Evolutionary conservation across 2,888 invertebrate genomes (phyloP), one percentile per base, ranked within the genome.

Genomic region (Herminia tarsipennalis): DNA sequence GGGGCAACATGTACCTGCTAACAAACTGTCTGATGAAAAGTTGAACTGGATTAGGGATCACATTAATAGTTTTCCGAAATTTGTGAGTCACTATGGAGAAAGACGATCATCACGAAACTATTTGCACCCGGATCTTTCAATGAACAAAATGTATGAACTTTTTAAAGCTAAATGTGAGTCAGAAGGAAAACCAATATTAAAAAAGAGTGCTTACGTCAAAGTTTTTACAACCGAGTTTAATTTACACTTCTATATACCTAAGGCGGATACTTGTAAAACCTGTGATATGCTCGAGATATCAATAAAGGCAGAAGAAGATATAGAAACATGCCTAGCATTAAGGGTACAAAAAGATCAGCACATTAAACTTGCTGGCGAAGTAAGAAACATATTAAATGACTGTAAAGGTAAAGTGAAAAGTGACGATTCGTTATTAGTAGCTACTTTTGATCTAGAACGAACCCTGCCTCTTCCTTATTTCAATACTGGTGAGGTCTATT

Each of bases 41-140:
- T 34, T 53, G 12, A 18, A 47, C 13, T 12, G 46, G 53, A 42
- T 51, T 21, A 46, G 24, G 24, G 51, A 53, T 18, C 48, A 53
- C 33, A 53, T 53, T 44, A 48, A 53, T 48, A 42, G 46, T 33
- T 49, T 53, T 13, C 54, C 54, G 22, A 54, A 46, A 46, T 49
- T 24, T 49, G 27, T 24, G 24, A 48, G 47, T 37, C 41, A 48
- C 29, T 48, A 48, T 42, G 47, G 47, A 48, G 44, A 38, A 28
- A 44, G 40, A n/a, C 35, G 38, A 35, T 47, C 41, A 34, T 27
- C 20, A 27, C 22, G 37, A 6, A 9, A 48, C 47, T 47, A 44
- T 43, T 48, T 33, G 10, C 35, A 32, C 8, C 51, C 46, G 20
- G 42, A 46, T 6, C 46, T 46, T 22, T 46, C 38, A 38, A 51